These are phyloP conservation scores for Tragelaphus strepsiceros DNA, from an alignment of 2,113 vertebrate genomes.

Conservation along the genomic window DNA sequence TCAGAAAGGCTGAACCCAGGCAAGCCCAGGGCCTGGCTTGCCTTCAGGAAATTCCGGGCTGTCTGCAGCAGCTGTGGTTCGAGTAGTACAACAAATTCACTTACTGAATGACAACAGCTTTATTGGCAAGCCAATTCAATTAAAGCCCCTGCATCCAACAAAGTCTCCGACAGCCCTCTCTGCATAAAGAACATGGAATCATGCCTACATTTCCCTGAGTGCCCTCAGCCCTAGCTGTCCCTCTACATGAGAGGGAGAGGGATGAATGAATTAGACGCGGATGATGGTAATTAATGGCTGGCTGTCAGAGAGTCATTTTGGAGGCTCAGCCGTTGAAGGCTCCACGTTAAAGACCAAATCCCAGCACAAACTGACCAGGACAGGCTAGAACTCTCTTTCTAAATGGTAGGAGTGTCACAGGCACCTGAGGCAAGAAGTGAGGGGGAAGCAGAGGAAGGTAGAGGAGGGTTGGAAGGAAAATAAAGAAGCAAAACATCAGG, in stretches of 20 bases:
- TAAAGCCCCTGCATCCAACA: slow-evolving; percentile 89
- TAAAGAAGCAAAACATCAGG: neutral
- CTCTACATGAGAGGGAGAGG: slow-evolving; percentile 84
- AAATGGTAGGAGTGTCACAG: neutral
- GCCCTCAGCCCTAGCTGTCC: slow-evolving; percentile 86
- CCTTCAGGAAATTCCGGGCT: slow-evolving; percentile 87
- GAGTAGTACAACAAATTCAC: slow-evolving; percentile 90
- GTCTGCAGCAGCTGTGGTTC: slow-evolving; percentile 88
- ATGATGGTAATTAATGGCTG: slow-evolving; percentile 91
- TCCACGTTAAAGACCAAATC: slow-evolving; percentile 76
- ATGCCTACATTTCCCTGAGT: slow-evolving; percentile 85
- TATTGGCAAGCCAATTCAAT: slow-evolving; percentile 96
- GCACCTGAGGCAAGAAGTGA: slow-evolving; percentile 34
- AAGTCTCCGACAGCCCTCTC: slow-evolving; percentile 84
- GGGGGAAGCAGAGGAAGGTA: neutral
- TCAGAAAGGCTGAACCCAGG: slow-evolving; percentile 73
- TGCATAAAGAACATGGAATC: slow-evolving; percentile 87
- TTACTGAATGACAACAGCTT: slow-evolving; percentile 93
- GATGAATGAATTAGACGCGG: slow-evolving; percentile 87
- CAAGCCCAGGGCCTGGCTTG: slow-evolving; percentile 82
- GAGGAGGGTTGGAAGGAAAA: slow-evolving; percentile 30
- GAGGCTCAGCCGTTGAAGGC: slow-evolving; percentile 76
- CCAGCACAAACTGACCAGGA: slow-evolving; percentile 73
- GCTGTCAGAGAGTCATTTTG: slow-evolving; percentile 86
- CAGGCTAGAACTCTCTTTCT: slow-evolving; percentile 46